Evolutionary conservation across 2,797 vertebrate species (phyloP), one percentile per base, ranked within the genome.

Genomic region (Sebastes baramenuke): DNA sequence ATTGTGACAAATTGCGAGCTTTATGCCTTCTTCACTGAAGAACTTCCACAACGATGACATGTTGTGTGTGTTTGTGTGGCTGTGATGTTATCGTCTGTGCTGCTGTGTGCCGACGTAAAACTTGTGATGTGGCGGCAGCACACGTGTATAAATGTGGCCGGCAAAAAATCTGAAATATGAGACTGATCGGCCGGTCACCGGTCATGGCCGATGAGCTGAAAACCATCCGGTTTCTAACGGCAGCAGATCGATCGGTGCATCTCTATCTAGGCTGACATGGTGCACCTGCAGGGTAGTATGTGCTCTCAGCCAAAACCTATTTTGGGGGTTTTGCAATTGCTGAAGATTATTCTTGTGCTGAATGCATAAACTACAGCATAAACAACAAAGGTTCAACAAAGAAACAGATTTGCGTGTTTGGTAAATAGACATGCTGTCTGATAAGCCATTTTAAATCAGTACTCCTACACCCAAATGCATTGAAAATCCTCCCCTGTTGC

Each of bases 391-490:
- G 54, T 14, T 54, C 20, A 65, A 83, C 62, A 49, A 56, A 70
- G 55, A 85, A 75, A 69, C 27, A 60, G 25, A 81, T 83, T 76
- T 72, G 56, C n/a, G 5, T 73, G 68, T 86, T 56, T 65, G 30
- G 36, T 83, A 84, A 86, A 81, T 27, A 88, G 83, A 83, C 75
- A 42, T 49, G 67, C 25, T 68, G 75, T 87, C 76, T 76, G 81
- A 86, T 87, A 80, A 85, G 65, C 49, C 52, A 76, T 84, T 83
- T 80, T 69, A 65, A 75, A 80, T 86, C 74, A 72, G 67, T 42
- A 54, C 84, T 89, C 72, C 55, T 75, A 77, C 81, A 68, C 64
- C 85, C 9, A 34, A 56, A 77, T 54, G 72, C 75, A 84, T 73
- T 80, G 81, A 14, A 68, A 80, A 79, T 61, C 67, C 18, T 75